Conservation (phyloP, 2,113 vertebrate species). For the Reinhardtius hippoglossoides region DNA sequence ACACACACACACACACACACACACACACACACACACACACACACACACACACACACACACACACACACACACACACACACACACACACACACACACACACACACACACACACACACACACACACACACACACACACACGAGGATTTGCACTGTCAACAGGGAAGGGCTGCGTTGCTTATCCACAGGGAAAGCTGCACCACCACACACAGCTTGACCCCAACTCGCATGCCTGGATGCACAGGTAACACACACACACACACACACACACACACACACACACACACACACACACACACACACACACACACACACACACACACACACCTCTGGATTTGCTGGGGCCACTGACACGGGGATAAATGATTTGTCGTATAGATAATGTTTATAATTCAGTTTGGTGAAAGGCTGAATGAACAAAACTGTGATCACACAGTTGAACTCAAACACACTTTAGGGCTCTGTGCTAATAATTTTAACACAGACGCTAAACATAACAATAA, state of each 20-base stretch:
- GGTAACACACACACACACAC: slow-evolving; percentile 20
- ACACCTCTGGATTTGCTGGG: too few relatives aligned
- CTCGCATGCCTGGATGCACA: slow-evolving; percentile 40
- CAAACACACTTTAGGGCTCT: slow-evolving; percentile 1
- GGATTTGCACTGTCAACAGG: slow-evolving; percentile 72
- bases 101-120: slow-evolving; percentile 32
- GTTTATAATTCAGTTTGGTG: slow-evolving; percentile 22
- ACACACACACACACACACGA: slow-evolving; percentile 59
- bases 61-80: not conserved
- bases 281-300: too few relatives aligned
- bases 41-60: slow-evolving; percentile 60
- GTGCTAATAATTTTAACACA: not conserved
- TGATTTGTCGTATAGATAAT: slow-evolving; percentile 20
- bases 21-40: slow-evolving; percentile 28
- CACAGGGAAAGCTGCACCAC: slow-evolving; percentile 44
- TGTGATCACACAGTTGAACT: not conserved
- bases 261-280: not conserved
- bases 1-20: slow-evolving; percentile 49
- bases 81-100: not conserved
- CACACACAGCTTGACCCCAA: slow-evolving; percentile 54
- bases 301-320: slow-evolving; percentile 6
- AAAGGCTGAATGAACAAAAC: slow-evolving; percentile 33
- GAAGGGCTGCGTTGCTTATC: slow-evolving; percentile 54
- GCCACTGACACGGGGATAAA: slow-evolving; percentile 7
- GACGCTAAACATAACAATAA: not conserved